phyloP scores from a whole-genome alignment of 2,113 vertebrate species.

The Hystrix cristata region DNA sequence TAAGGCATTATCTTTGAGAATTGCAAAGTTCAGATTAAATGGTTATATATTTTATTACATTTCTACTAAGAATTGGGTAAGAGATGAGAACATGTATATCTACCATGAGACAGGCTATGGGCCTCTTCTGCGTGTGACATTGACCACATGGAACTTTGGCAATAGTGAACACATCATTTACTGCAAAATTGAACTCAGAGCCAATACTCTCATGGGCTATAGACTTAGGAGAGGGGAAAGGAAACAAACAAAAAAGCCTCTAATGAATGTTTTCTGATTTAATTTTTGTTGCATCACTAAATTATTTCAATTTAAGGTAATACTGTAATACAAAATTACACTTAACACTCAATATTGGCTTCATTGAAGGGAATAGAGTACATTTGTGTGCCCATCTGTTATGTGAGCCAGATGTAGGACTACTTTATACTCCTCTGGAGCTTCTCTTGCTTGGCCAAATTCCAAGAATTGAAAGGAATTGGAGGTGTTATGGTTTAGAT shows the following conservation, averaged over 20 bases:
- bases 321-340: slow-evolving; percentile 48
- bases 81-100: neutral
- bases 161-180: neutral
- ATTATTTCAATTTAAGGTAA: slow-evolving; percentile 61
- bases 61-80: neutral
- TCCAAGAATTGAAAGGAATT: neutral
- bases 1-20: neutral
- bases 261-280: neutral
- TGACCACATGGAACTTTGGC: neutral
- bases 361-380: neutral
- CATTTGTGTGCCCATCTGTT: neutral
- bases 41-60: neutral
- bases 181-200: neutral
- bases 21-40: neutral
- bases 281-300: slow-evolving; percentile 37
- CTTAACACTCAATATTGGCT: no score
- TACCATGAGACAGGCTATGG: neutral
- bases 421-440: neutral
- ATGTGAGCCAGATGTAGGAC: neutral
- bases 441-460: neutral
- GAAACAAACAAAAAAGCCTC: neutral
- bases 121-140: neutral
- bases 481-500: neutral
- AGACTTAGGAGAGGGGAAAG: neutral
- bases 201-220: neutral